Conservation (phyloP, 2,797 vertebrate species). For the Mus spretus region DNA sequence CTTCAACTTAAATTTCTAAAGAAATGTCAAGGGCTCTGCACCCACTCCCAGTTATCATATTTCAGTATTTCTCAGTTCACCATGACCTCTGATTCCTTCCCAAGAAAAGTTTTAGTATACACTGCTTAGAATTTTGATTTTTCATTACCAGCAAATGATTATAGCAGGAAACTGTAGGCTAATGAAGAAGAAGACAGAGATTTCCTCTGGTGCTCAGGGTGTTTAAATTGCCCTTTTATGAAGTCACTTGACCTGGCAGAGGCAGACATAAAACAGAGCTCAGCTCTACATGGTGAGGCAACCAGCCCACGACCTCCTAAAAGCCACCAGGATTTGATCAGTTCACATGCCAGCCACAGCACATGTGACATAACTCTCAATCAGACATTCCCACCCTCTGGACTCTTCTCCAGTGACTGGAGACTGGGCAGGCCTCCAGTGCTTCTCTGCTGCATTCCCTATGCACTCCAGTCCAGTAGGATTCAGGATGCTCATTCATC, state of each 20-base stretch:
- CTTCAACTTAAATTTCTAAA: slow-evolving; percentile 48
- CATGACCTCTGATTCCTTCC: not conserved
- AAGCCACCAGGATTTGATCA: not conserved
- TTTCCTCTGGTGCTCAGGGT: not conserved
- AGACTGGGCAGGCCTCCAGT: not conserved
- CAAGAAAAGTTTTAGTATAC: not conserved
- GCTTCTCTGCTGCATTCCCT: not conserved
- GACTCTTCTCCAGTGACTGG: not conserved
- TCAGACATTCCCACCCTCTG: not conserved
- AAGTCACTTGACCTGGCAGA: not conserved
- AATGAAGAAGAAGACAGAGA: not conserved
- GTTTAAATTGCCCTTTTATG: not conserved
- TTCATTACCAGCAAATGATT: not conserved
- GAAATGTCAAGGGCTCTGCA: slow-evolving; percentile 1
- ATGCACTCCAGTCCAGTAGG: not conserved
- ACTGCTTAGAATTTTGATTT: not conserved
- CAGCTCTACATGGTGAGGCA: not conserved
- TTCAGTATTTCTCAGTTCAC: not conserved
- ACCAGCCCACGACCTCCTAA: not conserved
- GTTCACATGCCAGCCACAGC: not conserved
- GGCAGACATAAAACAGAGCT: not conserved
- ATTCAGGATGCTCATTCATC: not conserved
- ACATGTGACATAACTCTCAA: not conserved
- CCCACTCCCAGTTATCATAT: not conserved
- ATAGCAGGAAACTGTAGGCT: not conserved